Evolutionary conservation across 2,797 vertebrate species (phyloP).

Genomic region (Pantherophis alleghaniensis): DNA sequence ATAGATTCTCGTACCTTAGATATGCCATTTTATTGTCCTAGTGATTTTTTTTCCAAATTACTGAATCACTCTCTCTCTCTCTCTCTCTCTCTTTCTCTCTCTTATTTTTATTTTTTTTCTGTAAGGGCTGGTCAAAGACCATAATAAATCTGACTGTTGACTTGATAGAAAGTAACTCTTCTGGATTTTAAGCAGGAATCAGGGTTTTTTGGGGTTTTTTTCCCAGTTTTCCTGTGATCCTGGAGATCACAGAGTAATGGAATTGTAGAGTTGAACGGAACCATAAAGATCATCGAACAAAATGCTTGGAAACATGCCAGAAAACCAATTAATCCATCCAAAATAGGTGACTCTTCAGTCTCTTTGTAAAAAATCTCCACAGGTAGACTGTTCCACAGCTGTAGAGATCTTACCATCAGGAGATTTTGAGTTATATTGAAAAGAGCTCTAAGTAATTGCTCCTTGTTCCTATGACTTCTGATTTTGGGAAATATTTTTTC

Average conservation of each 20-base stretch:
- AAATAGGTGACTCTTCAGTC: background rate
- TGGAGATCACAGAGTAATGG: background rate
- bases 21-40: background rate
- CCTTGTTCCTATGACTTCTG: background rate
- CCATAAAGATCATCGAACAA: background rate
- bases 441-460: background rate
- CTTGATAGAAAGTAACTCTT: background rate
- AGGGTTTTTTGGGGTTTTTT: rapidly evolving
- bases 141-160: background rate
- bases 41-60: background rate
- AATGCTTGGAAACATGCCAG: background rate
- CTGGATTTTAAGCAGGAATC: background rate
- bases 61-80: background rate
- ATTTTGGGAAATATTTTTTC: background rate
- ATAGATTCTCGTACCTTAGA: background rate
- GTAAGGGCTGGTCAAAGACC: background rate
- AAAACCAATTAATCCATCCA: background rate
- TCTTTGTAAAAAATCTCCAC: background rate
- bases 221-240: background rate
- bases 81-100: no score
- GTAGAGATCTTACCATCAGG: background rate
- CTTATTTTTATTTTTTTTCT: background rate
- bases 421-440: background rate
- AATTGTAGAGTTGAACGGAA: background rate
- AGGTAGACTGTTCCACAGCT: background rate